Evolutionary conservation across 2,888 invertebrate genomes (phyloP), one percentile per base, ranked within the genome.

Genomic region (Drosophila nr. fundita): DNA sequence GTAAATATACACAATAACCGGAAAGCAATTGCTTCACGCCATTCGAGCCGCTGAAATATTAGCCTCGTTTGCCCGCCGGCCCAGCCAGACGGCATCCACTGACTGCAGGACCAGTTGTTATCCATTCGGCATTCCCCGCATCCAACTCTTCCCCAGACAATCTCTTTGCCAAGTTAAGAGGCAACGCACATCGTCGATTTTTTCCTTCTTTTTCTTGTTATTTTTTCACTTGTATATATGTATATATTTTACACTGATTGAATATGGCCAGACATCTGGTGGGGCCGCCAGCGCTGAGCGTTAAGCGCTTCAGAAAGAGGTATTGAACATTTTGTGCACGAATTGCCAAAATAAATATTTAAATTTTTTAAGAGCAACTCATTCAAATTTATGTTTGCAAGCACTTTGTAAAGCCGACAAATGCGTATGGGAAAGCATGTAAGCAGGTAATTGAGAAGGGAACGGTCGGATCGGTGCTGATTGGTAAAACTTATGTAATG

Each of bases 21-120:
- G 81, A 85, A 86, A 79, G 89, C 89, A 89, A 85, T 85, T 86
- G 87, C 89, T 81, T 87, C 82, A 76, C 78, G 82, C 78, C 81
- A 73, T 83, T 86, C 76, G 83, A 83, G 73, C 67, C 75, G 70
- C 79, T 89, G 87, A 85, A 87, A 88, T 77, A 77, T 77, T 77
- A 78, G 76, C 76, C 68, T 78, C 68, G 76, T 79, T 78, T 69
- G 68, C 66, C 77, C 55, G 38, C 29, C 27, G 67, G 78, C 67
- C 60, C 63, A 48, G 36, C 32, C 53, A 60, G 40, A 45, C 55
- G 38, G 55, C 38, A 38, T 7, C 15, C 38, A 38, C 55, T 29
- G 55, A 55, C 48, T 62, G 32, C 63, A 52, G 65, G 64, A 78
- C 68, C 81, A 73, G 64, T 78, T 74, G 68, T 59, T 65, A 65